Evolutionary conservation across 2,888 invertebrate genomes (phyloP).

Genomic region (Onthophagus sagittarius): DNA sequence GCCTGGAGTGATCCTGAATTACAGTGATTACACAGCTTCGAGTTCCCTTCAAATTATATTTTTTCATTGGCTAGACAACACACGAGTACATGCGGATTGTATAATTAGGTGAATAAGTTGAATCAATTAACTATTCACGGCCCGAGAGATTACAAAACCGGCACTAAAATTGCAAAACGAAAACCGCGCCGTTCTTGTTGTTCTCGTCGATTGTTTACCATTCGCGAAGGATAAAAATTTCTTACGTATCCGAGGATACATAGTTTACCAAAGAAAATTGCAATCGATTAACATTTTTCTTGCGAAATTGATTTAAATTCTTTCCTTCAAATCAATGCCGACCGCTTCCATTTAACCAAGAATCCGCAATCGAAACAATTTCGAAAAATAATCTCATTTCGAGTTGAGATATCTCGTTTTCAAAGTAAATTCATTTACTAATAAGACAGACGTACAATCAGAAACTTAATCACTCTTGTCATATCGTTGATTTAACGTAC

Average conservation of each 20-base stretch:
- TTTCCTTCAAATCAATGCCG: neutral
- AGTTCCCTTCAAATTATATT: conserved; percentile 17
- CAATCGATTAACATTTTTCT: neutral
- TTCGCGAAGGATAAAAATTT: neutral
- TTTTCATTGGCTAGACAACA: conserved; percentile 1
- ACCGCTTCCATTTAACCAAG: neutral
- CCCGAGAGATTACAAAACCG: neutral
- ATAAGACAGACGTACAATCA: neutral
- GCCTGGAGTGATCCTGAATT: conserved; percentile 16
- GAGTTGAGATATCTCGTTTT: neutral
- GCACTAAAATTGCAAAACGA: neutral
- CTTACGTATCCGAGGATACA: neutral
- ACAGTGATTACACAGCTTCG: conserved; percentile 16
- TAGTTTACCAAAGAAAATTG: too few relatives aligned
- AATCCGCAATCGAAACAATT: neutral
- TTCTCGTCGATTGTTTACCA: neutral
- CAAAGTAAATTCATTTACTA: neutral
- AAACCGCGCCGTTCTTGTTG: neutral
- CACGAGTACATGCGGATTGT: neutral
- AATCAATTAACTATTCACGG: neutral
- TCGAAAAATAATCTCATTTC: neutral
- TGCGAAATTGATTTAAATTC: neutral
- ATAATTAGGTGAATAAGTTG: neutral
- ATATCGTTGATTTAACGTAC: neutral
- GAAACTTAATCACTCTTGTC: neutral